These are phyloP conservation scores for Falcunculus frontatus DNA, from an alignment of 2,113 vertebrate genomes.

Conservation along the genomic window DNA sequence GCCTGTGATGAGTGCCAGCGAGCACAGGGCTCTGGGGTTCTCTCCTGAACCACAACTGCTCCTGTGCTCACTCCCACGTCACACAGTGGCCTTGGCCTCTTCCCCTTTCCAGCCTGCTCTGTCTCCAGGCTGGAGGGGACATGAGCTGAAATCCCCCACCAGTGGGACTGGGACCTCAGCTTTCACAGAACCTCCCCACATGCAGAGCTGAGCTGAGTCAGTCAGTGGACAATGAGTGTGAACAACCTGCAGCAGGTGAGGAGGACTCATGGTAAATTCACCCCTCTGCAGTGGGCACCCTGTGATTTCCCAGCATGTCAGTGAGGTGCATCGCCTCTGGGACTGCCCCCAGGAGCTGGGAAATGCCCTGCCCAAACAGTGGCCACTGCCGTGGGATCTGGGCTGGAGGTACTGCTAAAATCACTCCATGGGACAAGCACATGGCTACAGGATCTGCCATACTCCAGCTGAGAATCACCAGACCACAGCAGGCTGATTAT, in stretches of 20 bases:
- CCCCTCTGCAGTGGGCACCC: neutral
- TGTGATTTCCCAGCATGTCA: neutral
- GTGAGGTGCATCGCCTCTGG: neutral
- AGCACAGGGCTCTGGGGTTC: fast-evolving
- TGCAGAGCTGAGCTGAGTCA: neutral
- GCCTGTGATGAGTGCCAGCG: neutral
- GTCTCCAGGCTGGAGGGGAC: neutral
- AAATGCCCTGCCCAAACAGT: neutral
- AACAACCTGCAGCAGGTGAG: neutral
- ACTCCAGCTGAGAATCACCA: neutral
- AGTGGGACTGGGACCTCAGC: neutral
- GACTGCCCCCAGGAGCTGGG: neutral
- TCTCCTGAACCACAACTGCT: neutral
- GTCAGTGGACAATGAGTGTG: neutral
- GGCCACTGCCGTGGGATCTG: fast-evolving
- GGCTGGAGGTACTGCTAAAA: neutral
- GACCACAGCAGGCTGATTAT: neutral
- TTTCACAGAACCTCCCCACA: neutral
- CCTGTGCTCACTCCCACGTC: fast-evolving
- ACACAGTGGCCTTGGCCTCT: fast-evolving
- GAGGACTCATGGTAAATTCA: fast-evolving
- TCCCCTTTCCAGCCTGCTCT: neutral
- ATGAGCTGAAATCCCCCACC: neutral
- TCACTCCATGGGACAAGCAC: neutral
- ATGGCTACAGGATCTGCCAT: neutral